Evolutionary conservation across 2,113 vertebrate species (phyloP).

Genomic region (Capreolus pygargus): DNA sequence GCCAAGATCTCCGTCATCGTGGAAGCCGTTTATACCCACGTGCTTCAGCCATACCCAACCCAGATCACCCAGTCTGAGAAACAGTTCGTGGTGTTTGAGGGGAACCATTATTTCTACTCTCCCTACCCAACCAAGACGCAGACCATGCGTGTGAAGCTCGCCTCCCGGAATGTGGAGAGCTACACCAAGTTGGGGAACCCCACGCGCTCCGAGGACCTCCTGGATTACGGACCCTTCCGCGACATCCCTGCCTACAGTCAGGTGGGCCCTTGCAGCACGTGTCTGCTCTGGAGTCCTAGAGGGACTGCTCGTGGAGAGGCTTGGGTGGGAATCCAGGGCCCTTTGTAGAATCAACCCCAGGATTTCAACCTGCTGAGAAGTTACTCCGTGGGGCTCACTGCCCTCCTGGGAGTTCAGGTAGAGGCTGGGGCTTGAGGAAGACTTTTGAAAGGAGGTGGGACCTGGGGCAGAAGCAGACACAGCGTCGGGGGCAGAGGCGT

Average conservation of each 20-base stretch:
- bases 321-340: not conserved
- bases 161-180: slow-evolving; percentile 94
- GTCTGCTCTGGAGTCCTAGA: not conserved
- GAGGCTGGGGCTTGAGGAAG: not conserved
- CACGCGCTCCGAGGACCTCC: slow-evolving; percentile 89
- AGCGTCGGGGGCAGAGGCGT: not conserved
- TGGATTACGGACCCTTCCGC: slow-evolving; percentile 96
- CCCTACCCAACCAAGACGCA: slow-evolving; percentile 92
- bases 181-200: slow-evolving; percentile 97
- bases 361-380: not conserved
- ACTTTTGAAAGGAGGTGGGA: not conserved
- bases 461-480: not conserved
- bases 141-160: slow-evolving; percentile 91
- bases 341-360: not conserved
- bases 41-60: slow-evolving; percentile 93
- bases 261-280: slow-evolving; percentile 76
- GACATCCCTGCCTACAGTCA: slow-evolving; percentile 91
- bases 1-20: slow-evolving; percentile 88
- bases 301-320: not conserved
- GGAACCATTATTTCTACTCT: slow-evolving; percentile 96
- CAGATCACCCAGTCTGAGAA: slow-evolving; percentile 96
- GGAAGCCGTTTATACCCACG: slow-evolving; percentile 92
- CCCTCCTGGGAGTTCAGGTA: not conserved
- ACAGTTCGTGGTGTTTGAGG: slow-evolving; percentile 97
- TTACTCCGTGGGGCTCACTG: not conserved